These are phyloP conservation scores for Dysmachus trigonus DNA, from an alignment of 2,888 invertebrate species.

Conservation along the genomic window DNA sequence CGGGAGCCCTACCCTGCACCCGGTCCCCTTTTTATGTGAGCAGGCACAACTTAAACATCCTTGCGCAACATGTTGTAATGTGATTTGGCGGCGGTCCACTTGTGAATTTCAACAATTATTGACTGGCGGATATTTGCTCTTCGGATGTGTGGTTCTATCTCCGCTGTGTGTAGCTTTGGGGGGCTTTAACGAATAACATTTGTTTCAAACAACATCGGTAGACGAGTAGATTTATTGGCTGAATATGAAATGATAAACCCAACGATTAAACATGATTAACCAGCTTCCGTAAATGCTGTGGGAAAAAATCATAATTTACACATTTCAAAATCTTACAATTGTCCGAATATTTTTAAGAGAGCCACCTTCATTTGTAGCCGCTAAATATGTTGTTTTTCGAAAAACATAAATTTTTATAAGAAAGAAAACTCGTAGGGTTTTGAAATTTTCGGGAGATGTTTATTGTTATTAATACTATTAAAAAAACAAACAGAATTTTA, in stretches of 20 bases:
- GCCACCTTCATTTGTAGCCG: too few relatives aligned
- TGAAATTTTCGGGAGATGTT: too few relatives aligned
- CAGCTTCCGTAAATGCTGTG: neutral
- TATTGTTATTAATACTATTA: too few relatives aligned
- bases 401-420: too few relatives aligned
- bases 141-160: neutral
- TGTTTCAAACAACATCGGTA: neutral
- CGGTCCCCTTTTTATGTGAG: neutral
- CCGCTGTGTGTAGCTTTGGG: neutral
- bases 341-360: too few relatives aligned
- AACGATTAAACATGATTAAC: neutral
- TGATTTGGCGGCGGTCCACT: neutral
- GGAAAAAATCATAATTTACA: too few relatives aligned
- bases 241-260: neutral
- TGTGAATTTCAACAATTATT: constrained; percentile 15
- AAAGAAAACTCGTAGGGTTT: too few relatives aligned
- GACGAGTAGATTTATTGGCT: neutral
- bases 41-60: neutral
- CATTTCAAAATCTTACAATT: too few relatives aligned
- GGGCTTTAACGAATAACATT: neutral
- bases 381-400: too few relatives aligned
- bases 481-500: too few relatives aligned
- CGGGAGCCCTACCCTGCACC: neutral
- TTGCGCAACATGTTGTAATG: constrained; percentile 8
- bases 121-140: neutral